Evolutionary conservation across 2,113 vertebrate species (phyloP).

Genomic region (Peromyscus californicus): DNA sequence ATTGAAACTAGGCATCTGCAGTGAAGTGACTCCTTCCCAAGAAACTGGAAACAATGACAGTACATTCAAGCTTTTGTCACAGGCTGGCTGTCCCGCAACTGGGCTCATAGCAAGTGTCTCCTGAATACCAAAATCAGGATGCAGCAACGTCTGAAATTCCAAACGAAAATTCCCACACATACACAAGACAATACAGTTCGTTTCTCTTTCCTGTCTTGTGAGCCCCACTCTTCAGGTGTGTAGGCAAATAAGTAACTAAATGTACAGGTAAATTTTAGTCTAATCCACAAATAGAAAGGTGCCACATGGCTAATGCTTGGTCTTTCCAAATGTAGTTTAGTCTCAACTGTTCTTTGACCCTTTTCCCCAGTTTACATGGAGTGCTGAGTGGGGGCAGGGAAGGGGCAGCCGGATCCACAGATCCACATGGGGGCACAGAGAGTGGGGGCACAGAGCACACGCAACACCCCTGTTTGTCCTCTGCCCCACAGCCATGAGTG

Average conservation of each 20-base stretch:
- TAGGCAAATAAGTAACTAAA: background rate
- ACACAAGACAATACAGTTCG: background rate
- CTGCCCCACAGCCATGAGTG: no score
- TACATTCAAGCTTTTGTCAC: background rate
- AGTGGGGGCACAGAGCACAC: background rate
- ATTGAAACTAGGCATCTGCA: background rate
- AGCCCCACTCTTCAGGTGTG: background rate
- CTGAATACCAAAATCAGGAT: background rate
- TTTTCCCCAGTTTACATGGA: background rate
- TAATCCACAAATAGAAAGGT: background rate
- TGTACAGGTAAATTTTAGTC: background rate
- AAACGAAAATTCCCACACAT: background rate
- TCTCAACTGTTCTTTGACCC: background rate
- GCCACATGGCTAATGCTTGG: background rate
- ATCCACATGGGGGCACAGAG: background rate
- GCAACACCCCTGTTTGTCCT: no score
- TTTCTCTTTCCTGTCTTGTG: background rate
- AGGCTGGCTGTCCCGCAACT: background rate
- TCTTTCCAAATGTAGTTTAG: background rate
- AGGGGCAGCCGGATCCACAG: background rate
- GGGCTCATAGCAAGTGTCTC: background rate
- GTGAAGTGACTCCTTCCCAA: background rate
- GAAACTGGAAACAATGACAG: background rate
- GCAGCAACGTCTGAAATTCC: background rate
- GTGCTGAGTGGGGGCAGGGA: rapidly evolving